Base-by-base conservation (phyloP, 2,113 vertebrate species). In the Tetrax tetrax region DNA sequence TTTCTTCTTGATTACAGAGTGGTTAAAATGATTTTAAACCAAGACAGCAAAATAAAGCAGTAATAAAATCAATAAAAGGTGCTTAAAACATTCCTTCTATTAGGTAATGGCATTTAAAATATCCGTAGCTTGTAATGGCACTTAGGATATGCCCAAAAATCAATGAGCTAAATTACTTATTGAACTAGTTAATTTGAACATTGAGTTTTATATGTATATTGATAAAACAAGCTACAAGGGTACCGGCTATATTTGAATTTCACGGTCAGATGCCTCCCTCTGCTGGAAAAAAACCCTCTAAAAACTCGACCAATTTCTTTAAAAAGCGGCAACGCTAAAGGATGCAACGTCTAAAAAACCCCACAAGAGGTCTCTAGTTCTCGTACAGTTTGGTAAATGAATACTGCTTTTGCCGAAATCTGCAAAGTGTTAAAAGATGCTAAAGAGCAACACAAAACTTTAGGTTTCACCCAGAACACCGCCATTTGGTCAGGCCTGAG, bases 21-120 rank as follows among this genome's bases (percentile, higher is more conserved):
- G 98, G 98, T 98, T 98, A 98, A 98, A 98, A 98, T 98, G 98
- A 98, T 98, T 98, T 98, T 98, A 98, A 98, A 98, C 98, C 98
- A 98, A 98, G 98, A 98, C 98, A 98, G 98, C 98, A 98, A 98
- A 98, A 98, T 98, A 98, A 98, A 98, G 98, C 98, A 98, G 98
- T 98, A 98, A 98, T 98, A 98, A 98, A 98, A 98, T 98, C 98
- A 98, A 98, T 98, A 98, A 98, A 98, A 98, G 98, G 98, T 98
- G 98, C 98, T 98, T 98, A 98, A 98, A 98, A 98, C 98, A 98
- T 98, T 98, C 97, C 98, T 98, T 98, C 98, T 98, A 98, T 98
- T 98, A 98, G 98, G 98, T 98, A 98, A 98, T 98, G 98, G 98
- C 98, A 98, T 98, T 98, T 98, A 98, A 98, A 98, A 98, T 98